Conservation (phyloP, 2,888 invertebrate genomes). For the Drosophila birchii region DNA sequence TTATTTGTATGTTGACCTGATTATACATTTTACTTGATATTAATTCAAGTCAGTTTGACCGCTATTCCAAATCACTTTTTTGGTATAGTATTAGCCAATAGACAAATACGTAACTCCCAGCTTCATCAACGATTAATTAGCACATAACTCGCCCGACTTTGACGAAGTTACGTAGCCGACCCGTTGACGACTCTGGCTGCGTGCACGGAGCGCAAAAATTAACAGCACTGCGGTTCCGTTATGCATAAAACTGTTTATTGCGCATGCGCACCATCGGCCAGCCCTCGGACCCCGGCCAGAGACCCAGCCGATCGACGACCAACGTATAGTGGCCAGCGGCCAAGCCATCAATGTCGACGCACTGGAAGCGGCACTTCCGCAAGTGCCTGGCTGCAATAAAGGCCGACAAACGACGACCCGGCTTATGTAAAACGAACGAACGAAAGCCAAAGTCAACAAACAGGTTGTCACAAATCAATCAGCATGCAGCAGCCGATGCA, state of each 20-base stretch:
- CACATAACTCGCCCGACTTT: slow-evolving; percentile 59
- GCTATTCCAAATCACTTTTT: slow-evolving; percentile 5
- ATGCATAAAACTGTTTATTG: slow-evolving; percentile 76
- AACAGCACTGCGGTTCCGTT: slow-evolving; percentile 61
- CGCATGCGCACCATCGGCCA: slow-evolving; percentile 59
- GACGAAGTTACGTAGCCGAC: slow-evolving; percentile 60
- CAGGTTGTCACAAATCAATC: slow-evolving; percentile 69
- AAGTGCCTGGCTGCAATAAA: slow-evolving; percentile 66
- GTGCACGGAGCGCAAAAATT: slow-evolving; percentile 56
- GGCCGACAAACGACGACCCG: slow-evolving; percentile 21
- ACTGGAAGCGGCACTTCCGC: slow-evolving; percentile 63
- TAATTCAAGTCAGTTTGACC: background rate
- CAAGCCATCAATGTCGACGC: slow-evolving; percentile 36
- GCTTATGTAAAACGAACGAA: slow-evolving; percentile 62
- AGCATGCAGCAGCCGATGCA: slow-evolving; percentile 68
- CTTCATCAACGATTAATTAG: slow-evolving; percentile 64
- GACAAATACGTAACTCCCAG: slow-evolving; percentile 55
- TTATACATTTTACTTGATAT: background rate
- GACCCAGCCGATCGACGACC: slow-evolving; percentile 18
- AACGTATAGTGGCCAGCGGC: background rate
- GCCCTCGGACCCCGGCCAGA: slow-evolving; percentile 12
- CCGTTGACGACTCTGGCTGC: slow-evolving; percentile 30
- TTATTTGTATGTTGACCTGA: background rate
- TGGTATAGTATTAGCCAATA: slow-evolving; percentile 50
- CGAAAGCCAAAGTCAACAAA: slow-evolving; percentile 53